phyloP scores from a whole-genome alignment of 2,113 vertebrate species.

The Oncorhynchus tshawytscha region DNA sequence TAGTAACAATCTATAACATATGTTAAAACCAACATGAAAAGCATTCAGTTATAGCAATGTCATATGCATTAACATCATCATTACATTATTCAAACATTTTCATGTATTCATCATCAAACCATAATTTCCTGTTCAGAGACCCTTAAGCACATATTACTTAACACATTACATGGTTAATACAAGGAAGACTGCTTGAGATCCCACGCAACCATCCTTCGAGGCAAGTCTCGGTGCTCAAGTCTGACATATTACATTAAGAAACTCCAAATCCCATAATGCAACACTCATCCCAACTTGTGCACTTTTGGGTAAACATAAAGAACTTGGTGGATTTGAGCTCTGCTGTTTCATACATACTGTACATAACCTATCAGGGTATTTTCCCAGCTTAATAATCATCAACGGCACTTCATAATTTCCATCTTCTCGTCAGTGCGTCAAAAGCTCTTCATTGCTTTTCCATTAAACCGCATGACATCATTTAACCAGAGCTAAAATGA shows the following conservation, averaged over 20 bases:
- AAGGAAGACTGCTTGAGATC: constrained; percentile 61
- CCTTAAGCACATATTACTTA: constrained; percentile 33
- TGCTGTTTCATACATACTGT: constrained; percentile 12
- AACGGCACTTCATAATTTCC: constrained; percentile 60
- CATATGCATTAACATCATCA: constrained; percentile 25
- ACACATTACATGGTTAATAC: constrained; percentile 58
- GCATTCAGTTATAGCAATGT: constrained; percentile 31
- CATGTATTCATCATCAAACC: constrained; percentile 26
- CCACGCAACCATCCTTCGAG: constrained; percentile 26
- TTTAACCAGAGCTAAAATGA: constrained; percentile 35
- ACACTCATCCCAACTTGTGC: background rate
- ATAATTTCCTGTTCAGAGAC: constrained; percentile 44
- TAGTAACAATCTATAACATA: background rate
- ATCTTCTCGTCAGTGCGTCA: constrained; percentile 59
- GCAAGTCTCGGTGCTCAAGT: constrained; percentile 23
- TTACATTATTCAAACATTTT: constrained; percentile 28
- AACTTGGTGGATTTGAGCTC: background rate
- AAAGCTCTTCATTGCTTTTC: constrained; percentile 41
- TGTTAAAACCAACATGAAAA: constrained; percentile 23
- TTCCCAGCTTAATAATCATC: constrained; percentile 37
- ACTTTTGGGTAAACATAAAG: background rate
- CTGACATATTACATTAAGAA: background rate
- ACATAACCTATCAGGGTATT: background rate
- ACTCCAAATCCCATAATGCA: constrained; percentile 14
- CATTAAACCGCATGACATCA: background rate